Conservation (phyloP, 2,888 invertebrate genomes). For the Strigamia transsilvanica region DNA sequence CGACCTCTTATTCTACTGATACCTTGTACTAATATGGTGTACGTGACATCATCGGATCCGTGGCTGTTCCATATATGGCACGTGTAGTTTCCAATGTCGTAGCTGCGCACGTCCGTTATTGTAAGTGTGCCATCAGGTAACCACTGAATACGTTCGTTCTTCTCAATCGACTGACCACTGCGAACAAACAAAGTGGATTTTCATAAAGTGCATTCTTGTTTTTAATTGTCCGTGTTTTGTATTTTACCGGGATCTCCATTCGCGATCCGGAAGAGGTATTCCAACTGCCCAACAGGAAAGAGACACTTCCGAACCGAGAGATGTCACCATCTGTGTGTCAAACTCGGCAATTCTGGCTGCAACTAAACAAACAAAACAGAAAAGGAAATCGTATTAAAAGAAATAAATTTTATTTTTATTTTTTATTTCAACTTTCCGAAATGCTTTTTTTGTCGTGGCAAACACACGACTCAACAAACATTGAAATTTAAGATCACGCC, state of each 20-base stretch:
- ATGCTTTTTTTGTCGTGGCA: neutral
- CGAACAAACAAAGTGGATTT: neutral
- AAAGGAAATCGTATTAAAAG: neutral
- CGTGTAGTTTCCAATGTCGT: conserved; percentile 51
- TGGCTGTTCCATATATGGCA: conserved; percentile 53
- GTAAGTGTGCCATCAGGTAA: conserved; percentile 46
- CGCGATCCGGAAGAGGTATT: conserved; percentile 77
- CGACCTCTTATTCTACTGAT: conserved; percentile 12
- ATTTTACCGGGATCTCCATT: conserved; percentile 68
- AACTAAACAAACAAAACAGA: conserved; percentile 65
- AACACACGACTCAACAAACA: conserved; percentile 6
- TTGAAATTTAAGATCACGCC: neutral
- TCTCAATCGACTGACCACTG: conserved; percentile 52
- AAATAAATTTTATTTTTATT: conserved; percentile 57
- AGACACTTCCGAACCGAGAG: conserved; percentile 87
- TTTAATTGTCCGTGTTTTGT: neutral
- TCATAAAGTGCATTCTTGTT: neutral
- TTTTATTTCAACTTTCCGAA: conserved; percentile 64
- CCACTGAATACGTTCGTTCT: conserved; percentile 50
- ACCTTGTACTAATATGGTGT: conserved; percentile 53
- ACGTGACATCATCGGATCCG: conserved; percentile 52
- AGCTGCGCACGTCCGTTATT: conserved; percentile 45
- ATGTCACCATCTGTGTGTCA: conserved; percentile 68
- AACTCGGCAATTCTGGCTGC: conserved; percentile 90
- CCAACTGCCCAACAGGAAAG: conserved; percentile 87